Base-by-base conservation (phyloP, 1,140 invertebrate species). In the Drepana arcuata region DNA sequence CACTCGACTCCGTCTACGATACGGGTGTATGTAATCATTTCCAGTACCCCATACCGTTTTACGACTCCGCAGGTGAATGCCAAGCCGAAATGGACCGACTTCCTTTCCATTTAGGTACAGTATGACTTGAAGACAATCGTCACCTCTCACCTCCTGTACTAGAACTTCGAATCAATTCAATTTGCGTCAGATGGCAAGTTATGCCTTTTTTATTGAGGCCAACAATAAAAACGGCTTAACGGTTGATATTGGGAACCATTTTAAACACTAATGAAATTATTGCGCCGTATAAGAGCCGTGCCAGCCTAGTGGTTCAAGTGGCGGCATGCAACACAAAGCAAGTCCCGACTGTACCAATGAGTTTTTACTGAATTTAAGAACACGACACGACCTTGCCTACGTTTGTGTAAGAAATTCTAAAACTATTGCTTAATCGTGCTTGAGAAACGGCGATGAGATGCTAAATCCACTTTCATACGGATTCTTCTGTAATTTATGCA, bases 181-280 rank as follows among this genome's bases (percentile, higher is more conserved):
- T 79, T 77, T 75, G 62, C 55, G 62, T 35, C 59, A 60, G 56
- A 49, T 34, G 30, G 59, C 56, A 62, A 67, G 71, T 79, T 75
- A 79, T 79, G 70, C 60, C 65, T 79, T 79, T 75, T 79, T 79
- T 75, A 79, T 79, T 79, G 60, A 58, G 48, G 35, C 56, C 53
- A 34, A 58, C 67, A 65, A 72, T 75, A 68, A 71, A 69, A 73
- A 38, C 60, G 64, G 61, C 60, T 54, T 62, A 53, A 65, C 52
- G 46, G 66, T 66, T 60, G 59, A 57, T 63, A 62, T 56, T 47
- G 55, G 53, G 48, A 56, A 63, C 54, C 52, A 53, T 60, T 58
- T 50, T 41, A 48, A 40, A 41, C 25, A 37, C 33, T 49, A 30
- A 30, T 7, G 7, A 30, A 14, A n/a, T n/a, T n/a, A n/a, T n/a